Base-by-base conservation (phyloP, 2,797 vertebrate species). In the Harpagifer antarcticus region DNA sequence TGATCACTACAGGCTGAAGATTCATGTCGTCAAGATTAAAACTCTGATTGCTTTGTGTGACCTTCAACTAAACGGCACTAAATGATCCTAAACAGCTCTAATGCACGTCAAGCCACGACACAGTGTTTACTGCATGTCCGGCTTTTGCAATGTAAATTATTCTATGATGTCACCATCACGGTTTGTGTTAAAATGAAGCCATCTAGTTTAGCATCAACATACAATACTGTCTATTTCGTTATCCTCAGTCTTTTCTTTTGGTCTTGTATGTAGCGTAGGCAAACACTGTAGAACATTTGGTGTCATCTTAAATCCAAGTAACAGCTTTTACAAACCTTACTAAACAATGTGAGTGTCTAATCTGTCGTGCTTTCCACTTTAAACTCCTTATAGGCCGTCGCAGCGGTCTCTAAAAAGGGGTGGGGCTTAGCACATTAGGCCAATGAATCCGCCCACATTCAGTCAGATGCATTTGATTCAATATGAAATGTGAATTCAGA, bases 401-500 rank as follows among this genome's bases (percentile, higher is more conserved):
- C 7, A 47, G 19, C 12, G 27, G 42, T 27, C 56, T 43, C 31
- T 9, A 9, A 43, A 27, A 1, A 14, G 0, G 13, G 20, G 10
- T 1, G 6, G 10, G 11, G 8, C n/a, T 61, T 0, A 20, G 10
- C 17, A 15, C 20, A 47, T 37, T 37, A 64, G 23, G 10, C 49
- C 1, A 1, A 5, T 48, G 40, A 58, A 62, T 67, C 60, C 66
- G 20, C 64, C 86, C 64, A 75, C 68, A 27, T 31, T 13, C 27
- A 14, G 20, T 13, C 27, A 40, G 67, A 49, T 66, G 20, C 37
- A 9, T 70, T 23, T 50, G 31, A 57, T 81, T 65, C 62, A 68
- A 75, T 10, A 40, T 19, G 45, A 68, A 73, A 77, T 10, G 33
- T 19, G 49, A 60, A 59, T 76, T 72, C 45, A 14, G 19, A 44